These are phyloP conservation scores for Xyliphius kryptos DNA, from an alignment of 2,113 vertebrate species.

Conservation along the genomic window DNA sequence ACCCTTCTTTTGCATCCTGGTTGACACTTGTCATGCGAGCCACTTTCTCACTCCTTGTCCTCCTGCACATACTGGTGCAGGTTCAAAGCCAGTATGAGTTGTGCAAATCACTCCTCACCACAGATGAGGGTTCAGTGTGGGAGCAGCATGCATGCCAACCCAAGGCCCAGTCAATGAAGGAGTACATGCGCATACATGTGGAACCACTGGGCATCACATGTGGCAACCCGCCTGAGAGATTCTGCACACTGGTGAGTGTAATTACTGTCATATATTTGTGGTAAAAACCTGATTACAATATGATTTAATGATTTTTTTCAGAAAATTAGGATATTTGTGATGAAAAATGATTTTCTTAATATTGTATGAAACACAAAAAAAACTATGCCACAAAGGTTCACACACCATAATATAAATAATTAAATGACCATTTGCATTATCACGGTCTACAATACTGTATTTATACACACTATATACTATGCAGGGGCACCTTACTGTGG, in stretches of 20 bases:
- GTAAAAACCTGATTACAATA: no score
- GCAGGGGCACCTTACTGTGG: no score
- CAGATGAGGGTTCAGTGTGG: constrained; percentile 90
- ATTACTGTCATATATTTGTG: no score
- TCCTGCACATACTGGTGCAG: constrained; percentile 75
- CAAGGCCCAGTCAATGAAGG: constrained; percentile 81
- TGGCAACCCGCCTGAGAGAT: constrained; percentile 87
- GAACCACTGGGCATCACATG: constrained; percentile 89
- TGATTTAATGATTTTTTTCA: no score
- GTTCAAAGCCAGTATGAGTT: constrained; percentile 86
- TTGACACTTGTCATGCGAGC: constrained; percentile 74
- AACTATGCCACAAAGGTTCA: no score
- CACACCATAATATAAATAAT: no score
- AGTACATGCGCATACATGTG: constrained; percentile 84
- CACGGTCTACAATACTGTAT: no score
- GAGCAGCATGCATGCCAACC: constrained; percentile 96
- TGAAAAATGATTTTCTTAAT: no score
- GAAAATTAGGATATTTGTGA: not conserved
- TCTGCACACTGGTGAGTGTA: constrained; percentile 98
- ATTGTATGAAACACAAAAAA: no score
- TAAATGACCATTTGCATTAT: no score
- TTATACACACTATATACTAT: no score
- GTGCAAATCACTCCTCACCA: constrained; percentile 96
- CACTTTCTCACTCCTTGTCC: constrained; percentile 55
- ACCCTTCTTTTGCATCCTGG: constrained; percentile 59